Evolutionary conservation across 1,140 invertebrate species (phyloP).

Genomic region (Drosophila suzukii): DNA sequence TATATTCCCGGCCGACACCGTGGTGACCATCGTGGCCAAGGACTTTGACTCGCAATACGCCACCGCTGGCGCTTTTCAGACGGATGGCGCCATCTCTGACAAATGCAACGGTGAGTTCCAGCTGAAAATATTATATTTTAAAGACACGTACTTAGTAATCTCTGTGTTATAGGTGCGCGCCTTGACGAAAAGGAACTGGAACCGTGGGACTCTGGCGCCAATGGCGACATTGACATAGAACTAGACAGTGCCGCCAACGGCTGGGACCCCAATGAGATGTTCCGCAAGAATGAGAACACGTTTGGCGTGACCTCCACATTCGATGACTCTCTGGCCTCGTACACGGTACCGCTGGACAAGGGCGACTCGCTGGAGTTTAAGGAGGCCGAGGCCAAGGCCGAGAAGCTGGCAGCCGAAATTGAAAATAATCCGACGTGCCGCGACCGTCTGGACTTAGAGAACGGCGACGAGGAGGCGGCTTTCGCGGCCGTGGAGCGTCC

Average conservation of each 20-base stretch:
- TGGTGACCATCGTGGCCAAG: conserved; percentile 91
- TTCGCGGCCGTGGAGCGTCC: conserved; percentile 90
- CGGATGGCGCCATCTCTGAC: conserved; percentile 90
- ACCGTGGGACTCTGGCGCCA: conserved; percentile 92
- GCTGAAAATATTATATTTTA: background rate
- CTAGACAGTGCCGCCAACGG: conserved; percentile 92
- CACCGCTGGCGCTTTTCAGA: conserved; percentile 93
- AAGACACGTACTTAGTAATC: background rate
- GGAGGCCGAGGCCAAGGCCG: conserved; percentile 92
- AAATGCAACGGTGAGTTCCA: conserved; percentile 87
- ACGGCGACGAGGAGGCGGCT: conserved; percentile 93
- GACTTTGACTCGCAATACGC: conserved; percentile 95
- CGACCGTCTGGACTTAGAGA: conserved; percentile 93
- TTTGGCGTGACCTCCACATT: conserved; percentile 96
- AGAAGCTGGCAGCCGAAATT: conserved; percentile 95
- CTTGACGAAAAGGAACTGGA: conserved; percentile 92
- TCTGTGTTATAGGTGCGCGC: conserved; percentile 77
- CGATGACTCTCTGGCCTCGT: conserved; percentile 92
- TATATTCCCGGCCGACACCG: conserved; percentile 93
- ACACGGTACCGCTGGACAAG: conserved; percentile 94
- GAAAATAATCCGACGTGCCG: conserved; percentile 93
- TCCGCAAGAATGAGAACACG: conserved; percentile 94
- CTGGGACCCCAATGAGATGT: conserved; percentile 98
- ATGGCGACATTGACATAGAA: conserved; percentile 88
- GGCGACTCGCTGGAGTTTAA: conserved; percentile 94